Evolutionary conservation across 2,888 invertebrate species (phyloP).

Genomic region (Acanthococcus lagerstroemiae): DNA sequence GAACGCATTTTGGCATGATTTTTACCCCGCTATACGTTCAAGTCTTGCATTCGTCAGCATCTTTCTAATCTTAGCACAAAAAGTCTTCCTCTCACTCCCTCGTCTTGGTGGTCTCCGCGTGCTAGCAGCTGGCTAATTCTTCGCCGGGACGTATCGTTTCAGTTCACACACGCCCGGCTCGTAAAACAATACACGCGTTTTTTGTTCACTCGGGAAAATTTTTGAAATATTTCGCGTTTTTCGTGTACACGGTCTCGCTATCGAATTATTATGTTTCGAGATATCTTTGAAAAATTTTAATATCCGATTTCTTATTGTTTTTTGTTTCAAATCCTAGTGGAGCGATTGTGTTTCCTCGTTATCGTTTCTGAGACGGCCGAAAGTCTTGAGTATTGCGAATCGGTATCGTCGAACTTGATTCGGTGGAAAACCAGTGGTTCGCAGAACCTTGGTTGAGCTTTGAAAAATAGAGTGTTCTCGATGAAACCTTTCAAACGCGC

Average conservation of each 20-base stretch:
- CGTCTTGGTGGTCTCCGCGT: not conserved
- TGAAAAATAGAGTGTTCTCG: no score
- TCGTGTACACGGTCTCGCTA: not conserved
- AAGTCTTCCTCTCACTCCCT: not conserved
- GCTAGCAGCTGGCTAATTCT: not conserved
- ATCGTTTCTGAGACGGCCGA: no score
- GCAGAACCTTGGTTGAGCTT: no score
- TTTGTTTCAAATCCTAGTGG: not conserved
- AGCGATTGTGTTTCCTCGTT: no score
- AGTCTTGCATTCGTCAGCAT: conserved; percentile 23
- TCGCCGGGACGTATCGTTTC: not conserved
- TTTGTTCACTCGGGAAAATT: not conserved
- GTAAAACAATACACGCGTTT: not conserved
- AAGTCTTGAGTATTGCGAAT: no score
- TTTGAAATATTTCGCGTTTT: not conserved
- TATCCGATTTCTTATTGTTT: not conserved
- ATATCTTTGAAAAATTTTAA: no score
- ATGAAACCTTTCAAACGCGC: conserved; percentile 14
- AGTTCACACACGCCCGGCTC: no score
- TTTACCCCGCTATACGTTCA: no score
- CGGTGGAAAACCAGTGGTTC: no score
- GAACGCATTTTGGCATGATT: no score
- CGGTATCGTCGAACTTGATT: no score
- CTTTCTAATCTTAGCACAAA: conserved; percentile 20
- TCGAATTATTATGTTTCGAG: not conserved